Evolutionary conservation across 2,113 vertebrate species (phyloP).

Genomic region (Melanocharis versteri): DNA sequence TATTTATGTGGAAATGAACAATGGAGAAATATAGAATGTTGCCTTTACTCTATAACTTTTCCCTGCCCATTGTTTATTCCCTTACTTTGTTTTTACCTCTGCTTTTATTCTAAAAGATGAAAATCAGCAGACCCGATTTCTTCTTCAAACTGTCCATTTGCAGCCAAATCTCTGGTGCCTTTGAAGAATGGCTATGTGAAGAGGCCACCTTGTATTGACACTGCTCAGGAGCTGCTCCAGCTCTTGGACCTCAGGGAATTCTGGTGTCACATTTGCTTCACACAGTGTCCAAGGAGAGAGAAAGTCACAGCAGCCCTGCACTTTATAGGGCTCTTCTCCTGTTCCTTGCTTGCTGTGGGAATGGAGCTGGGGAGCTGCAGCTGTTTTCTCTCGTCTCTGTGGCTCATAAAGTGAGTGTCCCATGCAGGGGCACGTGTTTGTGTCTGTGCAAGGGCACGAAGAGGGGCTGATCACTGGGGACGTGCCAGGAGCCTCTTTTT

Average conservation of each 20-base stretch:
- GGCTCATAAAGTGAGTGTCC: neutral
- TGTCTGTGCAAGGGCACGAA: neutral
- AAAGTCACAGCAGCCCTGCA: neutral
- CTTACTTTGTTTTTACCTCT: neutral
- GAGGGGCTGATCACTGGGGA: neutral
- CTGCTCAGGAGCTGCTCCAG: neutral
- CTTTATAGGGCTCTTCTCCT: neutral
- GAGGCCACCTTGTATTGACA: neutral
- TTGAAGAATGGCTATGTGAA: neutral
- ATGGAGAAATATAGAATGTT: neutral
- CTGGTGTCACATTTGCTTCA: neutral
- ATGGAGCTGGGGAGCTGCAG: neutral
- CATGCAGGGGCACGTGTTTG: fast-evolving
- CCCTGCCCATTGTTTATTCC: neutral
- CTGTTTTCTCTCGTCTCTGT: neutral
- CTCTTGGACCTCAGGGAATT: neutral
- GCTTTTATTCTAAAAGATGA: neutral
- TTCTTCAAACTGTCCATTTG: neutral
- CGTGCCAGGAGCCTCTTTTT: neutral
- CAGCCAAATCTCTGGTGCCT: neutral
- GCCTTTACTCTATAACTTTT: neutral
- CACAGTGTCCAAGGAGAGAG: neutral
- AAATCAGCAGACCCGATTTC: neutral
- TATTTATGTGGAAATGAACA: neutral
- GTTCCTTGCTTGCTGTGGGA: neutral